Conservation (phyloP, 2,888 invertebrate genomes). For the Parelbella ahira region DNA sequence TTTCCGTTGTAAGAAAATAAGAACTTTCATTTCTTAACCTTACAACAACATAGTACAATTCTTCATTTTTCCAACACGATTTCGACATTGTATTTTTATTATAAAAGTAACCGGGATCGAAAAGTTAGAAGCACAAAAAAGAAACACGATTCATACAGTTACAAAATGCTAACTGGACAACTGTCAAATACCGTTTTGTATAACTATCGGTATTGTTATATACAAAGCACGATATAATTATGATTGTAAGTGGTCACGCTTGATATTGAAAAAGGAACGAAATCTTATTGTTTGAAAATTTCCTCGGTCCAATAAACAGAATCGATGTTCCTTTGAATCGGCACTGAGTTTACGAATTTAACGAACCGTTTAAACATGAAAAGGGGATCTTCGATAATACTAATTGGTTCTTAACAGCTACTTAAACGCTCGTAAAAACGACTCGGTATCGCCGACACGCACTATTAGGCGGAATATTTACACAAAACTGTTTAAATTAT, state of each 20-base stretch:
- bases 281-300: constrained; percentile 14
- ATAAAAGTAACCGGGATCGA: no score
- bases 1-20: no score
- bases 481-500: no score
- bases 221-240: constrained; percentile 11
- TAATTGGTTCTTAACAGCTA: constrained; percentile 57
- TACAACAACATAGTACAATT: no score
- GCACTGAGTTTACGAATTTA: constrained; percentile 30
- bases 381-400: constrained; percentile 53
- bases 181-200: no score
- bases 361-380: constrained; percentile 40
- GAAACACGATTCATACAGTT: no score
- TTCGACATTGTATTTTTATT: no score
- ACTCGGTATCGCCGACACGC: constrained; percentile 42
- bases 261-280: constrained; percentile 12
- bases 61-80: no score
- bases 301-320: constrained; percentile 16
- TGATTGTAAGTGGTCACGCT: constrained; percentile 17
- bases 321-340: constrained; percentile 12
- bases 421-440: constrained; percentile 50
- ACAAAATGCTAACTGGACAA: no score
- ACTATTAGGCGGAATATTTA: constrained; percentile 45
- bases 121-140: no score
- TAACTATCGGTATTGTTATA: not conserved
- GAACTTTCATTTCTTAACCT: no score